A percentile compares a stretch with the other conserved stretches of the same genome.
Evolutionary conservation across 2,113 vertebrate species (phyloP).

Genomic region (Tachycineta bicolor): DNA sequence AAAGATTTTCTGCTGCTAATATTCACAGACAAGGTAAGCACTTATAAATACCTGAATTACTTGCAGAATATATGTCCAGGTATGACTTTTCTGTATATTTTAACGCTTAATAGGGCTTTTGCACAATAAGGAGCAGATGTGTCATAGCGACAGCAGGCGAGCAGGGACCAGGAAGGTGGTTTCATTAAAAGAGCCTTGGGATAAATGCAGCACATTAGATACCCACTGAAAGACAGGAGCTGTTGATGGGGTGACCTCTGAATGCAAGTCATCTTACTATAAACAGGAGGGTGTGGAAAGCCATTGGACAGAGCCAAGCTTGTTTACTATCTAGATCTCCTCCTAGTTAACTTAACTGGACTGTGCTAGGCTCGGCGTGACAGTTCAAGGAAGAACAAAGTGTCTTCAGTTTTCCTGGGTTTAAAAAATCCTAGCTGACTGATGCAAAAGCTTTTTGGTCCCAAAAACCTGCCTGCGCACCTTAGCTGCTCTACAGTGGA

Average conservation of each 20-base stretch:
- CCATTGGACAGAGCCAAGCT: conserved; percentile 74
- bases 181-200: conserved; percentile 71
- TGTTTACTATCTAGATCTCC: conserved; percentile 74
- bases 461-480: not conserved
- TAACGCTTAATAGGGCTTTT: conserved; percentile 14
- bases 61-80: not conserved
- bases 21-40: not conserved
- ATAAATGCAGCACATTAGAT: conserved; percentile 73
- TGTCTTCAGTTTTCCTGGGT: conserved; percentile 60
- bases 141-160: conserved; percentile 70
- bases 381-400: conserved; percentile 58
- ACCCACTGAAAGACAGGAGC: conserved; percentile 74
- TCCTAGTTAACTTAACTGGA: conserved; percentile 70
- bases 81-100: conserved; percentile 21
- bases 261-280: conserved; percentile 80
- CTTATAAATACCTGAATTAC: not conserved
- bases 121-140: conserved; percentile 68
- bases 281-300: conserved; percentile 81
- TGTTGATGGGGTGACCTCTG: conserved; percentile 79
- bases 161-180: conserved; percentile 64
- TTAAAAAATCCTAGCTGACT: conserved; percentile 37
- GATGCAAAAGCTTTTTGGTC: not conserved
- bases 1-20: not conserved
- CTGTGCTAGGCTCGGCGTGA: conserved; percentile 20
- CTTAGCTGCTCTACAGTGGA: conserved; percentile 16